Percentiles rank a stretch among this genome's conserved stretches.
Evolutionary conservation across 2,888 invertebrate genomes (phyloP).

Genomic region (Omphaloscelis lunosa): DNA sequence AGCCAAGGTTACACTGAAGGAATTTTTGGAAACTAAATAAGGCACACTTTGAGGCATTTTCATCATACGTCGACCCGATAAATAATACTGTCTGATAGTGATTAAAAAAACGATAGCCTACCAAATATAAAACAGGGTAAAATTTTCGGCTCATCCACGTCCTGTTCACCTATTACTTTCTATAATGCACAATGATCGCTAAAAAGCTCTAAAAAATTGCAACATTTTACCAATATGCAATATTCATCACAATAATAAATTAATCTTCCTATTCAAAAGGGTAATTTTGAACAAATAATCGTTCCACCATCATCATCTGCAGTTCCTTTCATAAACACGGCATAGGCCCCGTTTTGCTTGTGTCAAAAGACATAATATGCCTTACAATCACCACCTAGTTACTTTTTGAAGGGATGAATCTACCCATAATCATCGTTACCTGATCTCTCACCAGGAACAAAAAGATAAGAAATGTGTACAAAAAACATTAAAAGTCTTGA

Average conservation of each 20-base stretch:
- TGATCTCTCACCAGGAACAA: neutral
- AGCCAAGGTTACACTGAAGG: neutral
- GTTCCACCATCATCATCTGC: neutral
- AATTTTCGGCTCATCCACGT: neutral
- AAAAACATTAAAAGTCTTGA: conserved; percentile 22
- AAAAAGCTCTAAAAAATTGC: neutral
- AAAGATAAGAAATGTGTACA: neutral
- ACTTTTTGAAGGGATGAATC: neutral
- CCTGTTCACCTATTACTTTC: neutral
- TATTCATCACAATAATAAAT: neutral
- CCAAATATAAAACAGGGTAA: neutral
- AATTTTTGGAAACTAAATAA: neutral
- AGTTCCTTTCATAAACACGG: neutral
- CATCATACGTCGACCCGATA: neutral
- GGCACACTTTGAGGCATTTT: neutral
- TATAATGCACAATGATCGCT: neutral
- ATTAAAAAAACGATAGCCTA: neutral
- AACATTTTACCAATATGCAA: neutral
- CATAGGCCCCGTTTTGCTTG: no score
- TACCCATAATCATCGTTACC: no score
- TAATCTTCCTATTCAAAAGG: neutral
- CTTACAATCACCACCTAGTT: neutral
- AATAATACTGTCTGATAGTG: neutral
- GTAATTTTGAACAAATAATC: neutral
- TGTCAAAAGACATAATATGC: no score